These are phyloP conservation scores for Fundulus diaphanus DNA, from an alignment of 2,797 vertebrate species.

Conservation along the genomic window DNA sequence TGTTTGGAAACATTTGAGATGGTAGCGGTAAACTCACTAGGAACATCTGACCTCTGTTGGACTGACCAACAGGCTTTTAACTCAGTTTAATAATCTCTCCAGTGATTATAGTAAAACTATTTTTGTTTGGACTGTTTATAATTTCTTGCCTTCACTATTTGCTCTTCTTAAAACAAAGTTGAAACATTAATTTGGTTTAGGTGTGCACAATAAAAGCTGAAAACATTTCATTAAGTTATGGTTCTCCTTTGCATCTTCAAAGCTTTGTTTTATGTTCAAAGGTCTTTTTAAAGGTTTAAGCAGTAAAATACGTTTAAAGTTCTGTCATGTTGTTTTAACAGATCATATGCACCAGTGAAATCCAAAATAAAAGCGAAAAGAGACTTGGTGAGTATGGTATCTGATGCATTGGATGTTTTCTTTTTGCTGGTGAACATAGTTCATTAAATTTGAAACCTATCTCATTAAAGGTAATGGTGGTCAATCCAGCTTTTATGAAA, in stretches of 20 bases:
- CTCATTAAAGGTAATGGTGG: constrained; percentile 40
- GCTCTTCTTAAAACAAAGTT: not conserved
- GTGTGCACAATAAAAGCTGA: not conserved
- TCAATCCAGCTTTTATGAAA: constrained; percentile 53
- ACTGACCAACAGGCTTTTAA: not conserved
- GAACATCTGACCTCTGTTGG: not conserved
- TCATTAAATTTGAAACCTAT: not conserved
- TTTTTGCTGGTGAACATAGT: not conserved
- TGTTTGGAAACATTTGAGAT: not conserved
- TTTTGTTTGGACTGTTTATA: not conserved
- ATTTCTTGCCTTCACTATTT: not conserved
- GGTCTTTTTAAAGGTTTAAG: not conserved
- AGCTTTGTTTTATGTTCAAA: not conserved
- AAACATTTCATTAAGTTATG: not conserved
- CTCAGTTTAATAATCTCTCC: not conserved
- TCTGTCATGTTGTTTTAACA: constrained; percentile 10
- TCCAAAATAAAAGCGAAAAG: constrained; percentile 22
- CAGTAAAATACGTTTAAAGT: not conserved
- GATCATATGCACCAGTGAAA: constrained; percentile 8
- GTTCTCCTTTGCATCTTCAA: not conserved
- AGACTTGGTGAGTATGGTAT: constrained; percentile 38
- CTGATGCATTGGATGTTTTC: not conserved
- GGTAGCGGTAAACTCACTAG: not conserved
- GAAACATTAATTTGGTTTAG: not conserved
- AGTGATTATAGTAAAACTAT: not conserved